A percentile compares a stretch with the other conserved stretches of the same genome.
Conservation (phyloP, 2,113 vertebrate genomes). For the Pontoporia blainvillei region DNA sequence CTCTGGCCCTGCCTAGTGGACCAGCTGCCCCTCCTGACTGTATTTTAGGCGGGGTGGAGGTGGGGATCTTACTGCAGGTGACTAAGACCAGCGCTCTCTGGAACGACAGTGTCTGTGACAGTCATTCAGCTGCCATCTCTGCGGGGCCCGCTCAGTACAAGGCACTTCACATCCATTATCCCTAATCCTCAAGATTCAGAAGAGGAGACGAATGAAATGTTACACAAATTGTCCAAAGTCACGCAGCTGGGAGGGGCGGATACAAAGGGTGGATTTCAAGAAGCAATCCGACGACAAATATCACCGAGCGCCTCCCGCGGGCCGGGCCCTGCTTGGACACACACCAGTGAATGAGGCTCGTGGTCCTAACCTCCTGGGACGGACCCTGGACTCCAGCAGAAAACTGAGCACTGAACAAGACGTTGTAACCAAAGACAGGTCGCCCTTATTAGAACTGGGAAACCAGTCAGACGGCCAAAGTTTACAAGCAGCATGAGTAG, state of each 20-base stretch:
- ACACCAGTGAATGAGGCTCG: rapidly evolving
- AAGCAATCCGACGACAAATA: not conserved
- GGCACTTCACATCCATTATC: not conserved
- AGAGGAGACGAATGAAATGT: not conserved
- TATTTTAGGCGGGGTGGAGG: not conserved
- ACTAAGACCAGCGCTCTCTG: not conserved
- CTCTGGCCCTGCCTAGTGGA: not conserved
- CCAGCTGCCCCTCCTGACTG: rapidly evolving
- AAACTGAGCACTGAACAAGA: not conserved
- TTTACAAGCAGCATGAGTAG: not conserved
- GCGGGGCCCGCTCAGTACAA: not conserved
- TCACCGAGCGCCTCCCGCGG: rapidly evolving
- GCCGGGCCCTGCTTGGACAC: too few species aligned
- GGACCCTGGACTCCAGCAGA: not conserved
- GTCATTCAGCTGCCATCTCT: not conserved
- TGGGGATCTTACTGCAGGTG: not conserved
- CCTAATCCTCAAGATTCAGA: not conserved
- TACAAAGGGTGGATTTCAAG: not conserved
- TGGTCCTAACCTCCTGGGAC: too few species aligned
- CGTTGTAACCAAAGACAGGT: rapidly evolving
- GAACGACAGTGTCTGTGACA: not conserved
- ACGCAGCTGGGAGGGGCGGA: not conserved
- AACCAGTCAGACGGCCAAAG: not conserved
- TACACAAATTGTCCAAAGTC: not conserved
- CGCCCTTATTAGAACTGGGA: not conserved